Conservation (phyloP, 2,113 vertebrate genomes). For the Mus pahari region DNA sequence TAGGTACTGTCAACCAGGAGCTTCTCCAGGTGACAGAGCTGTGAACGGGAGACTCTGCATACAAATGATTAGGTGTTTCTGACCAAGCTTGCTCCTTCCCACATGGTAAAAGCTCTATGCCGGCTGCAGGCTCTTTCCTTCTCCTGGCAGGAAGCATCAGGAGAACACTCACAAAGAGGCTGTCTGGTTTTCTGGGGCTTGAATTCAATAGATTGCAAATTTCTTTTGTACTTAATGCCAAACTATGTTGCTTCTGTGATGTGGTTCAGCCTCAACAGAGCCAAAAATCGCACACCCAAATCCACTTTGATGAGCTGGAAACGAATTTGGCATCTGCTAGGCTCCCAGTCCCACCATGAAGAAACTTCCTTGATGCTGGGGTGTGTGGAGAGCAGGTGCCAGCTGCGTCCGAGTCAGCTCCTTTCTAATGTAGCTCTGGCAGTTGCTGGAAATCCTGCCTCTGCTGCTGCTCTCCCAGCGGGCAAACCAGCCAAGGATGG, state of each 20-base stretch:
- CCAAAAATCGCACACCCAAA: not conserved
- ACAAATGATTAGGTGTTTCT: not conserved
- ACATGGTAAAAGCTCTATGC: not conserved
- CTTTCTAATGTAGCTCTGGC: not conserved
- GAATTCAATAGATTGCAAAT: not conserved
- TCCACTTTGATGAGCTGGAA: not conserved
- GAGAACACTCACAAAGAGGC: not conserved
- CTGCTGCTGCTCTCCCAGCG: not conserved
- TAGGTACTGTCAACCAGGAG: no score
- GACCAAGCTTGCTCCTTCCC: not conserved
- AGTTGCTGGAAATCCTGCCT: not conserved
- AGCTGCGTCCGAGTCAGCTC: not conserved
- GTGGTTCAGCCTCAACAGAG: not conserved
- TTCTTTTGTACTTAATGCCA: not conserved
- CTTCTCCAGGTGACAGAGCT: not conserved
- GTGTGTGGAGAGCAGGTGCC: accelerated
- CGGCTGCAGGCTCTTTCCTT: not conserved
- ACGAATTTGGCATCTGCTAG: not conserved
- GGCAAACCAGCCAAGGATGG: not conserved
- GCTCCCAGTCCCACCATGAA: not conserved
- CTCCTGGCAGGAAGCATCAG: not conserved
- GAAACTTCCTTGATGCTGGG: not conserved
- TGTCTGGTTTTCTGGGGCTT: not conserved
- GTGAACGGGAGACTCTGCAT: not conserved
- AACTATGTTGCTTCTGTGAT: not conserved